Percentiles rank a stretch among this genome's conserved stretches.
Evolutionary conservation across 2,113 vertebrate genomes (phyloP).

Genomic region (Sterrhoptilus dennistouni): DNA sequence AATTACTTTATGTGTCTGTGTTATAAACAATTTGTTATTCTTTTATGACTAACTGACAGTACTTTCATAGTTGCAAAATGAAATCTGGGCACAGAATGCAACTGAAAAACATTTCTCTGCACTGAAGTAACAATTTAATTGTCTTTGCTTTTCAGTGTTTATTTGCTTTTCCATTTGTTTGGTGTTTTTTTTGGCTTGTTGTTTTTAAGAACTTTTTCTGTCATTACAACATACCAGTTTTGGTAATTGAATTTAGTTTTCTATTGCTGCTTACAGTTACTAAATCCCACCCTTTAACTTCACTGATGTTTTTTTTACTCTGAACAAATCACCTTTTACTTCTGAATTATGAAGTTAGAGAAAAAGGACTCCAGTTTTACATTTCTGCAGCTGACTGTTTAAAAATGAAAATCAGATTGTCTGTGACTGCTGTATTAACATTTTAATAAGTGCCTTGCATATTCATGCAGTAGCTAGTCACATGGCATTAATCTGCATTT

Average conservation of each 20-base stretch:
- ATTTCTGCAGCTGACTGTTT: background rate
- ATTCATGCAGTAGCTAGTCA: background rate
- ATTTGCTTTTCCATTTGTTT: background rate
- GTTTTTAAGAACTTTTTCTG: background rate
- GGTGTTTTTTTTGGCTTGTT: background rate
- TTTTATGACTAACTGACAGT: background rate
- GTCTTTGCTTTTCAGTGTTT: background rate
- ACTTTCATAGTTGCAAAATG: background rate
- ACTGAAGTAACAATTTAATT: background rate
- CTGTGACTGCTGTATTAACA: background rate
- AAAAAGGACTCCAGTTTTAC: background rate
- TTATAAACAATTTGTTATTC: background rate
- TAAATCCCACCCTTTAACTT: background rate
- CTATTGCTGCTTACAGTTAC: background rate
- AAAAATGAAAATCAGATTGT: background rate
- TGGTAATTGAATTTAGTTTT: background rate
- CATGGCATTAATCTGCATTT: conserved; percentile 22
- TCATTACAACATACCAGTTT: background rate
- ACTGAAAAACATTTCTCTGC: background rate
- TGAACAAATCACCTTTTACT: background rate
- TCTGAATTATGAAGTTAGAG: background rate
- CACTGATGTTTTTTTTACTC: background rate
- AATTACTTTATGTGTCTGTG: background rate
- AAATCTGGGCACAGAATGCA: background rate
- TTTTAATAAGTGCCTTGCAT: background rate